Conservation (phyloP, 2,888 invertebrate species). For the Caenorhabditis zanzibari region DNA sequence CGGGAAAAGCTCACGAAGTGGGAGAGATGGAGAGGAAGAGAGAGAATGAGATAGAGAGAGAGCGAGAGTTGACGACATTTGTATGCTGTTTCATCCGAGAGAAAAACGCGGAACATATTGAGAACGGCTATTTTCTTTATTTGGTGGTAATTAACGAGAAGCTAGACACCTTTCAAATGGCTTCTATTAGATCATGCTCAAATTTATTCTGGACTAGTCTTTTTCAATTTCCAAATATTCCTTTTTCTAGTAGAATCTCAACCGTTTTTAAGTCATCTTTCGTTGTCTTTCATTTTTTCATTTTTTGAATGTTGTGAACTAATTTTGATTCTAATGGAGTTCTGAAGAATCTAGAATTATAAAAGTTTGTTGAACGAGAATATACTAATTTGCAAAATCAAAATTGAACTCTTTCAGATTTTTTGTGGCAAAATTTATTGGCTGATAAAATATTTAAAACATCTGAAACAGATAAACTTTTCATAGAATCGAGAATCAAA, state of each 20-base stretch:
- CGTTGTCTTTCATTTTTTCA: not conserved
- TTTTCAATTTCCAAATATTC: not conserved
- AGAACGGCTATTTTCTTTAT: slow-evolving; percentile 12
- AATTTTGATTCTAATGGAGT: too few relatives aligned
- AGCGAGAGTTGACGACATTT: slow-evolving; percentile 45
- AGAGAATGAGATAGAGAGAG: too few relatives aligned
- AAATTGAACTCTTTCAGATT: too few relatives aligned
- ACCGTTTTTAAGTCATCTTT: not conserved
- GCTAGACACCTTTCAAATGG: slow-evolving; percentile 31
- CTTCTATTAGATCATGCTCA: slow-evolving; percentile 43
- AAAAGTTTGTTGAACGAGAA: too few relatives aligned
- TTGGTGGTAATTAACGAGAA: slow-evolving; percentile 8
- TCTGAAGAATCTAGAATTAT: too few relatives aligned
- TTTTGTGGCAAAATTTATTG: too few relatives aligned
- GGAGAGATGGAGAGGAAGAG: slow-evolving; percentile 32
- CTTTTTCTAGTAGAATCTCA: not conserved
- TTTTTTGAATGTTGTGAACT: too few relatives aligned
- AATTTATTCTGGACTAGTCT: not conserved
- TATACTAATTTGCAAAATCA: too few relatives aligned
- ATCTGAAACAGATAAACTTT: too few relatives aligned
- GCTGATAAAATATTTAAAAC: too few relatives aligned
- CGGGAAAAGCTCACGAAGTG: slow-evolving; percentile 61
- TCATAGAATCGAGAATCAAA: too few relatives aligned
- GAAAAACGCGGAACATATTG: slow-evolving; percentile 32
- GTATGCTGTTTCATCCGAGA: slow-evolving; percentile 47